Conservation (phyloP, 2,797 vertebrate genomes). For the Acrossocheilus wenchowensis region DNA sequence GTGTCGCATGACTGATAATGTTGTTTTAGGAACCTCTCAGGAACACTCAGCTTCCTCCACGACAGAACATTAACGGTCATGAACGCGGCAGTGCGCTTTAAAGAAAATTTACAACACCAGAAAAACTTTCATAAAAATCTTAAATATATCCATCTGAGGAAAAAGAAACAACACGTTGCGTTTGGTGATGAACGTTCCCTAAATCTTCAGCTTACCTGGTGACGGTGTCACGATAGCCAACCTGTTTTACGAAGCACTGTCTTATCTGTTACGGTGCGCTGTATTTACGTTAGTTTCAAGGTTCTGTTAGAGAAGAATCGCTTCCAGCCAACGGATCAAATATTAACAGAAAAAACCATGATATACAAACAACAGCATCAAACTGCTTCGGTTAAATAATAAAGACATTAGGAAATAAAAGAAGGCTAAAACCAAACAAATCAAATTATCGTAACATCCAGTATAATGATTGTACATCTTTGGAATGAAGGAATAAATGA, state of each 20-base stretch:
- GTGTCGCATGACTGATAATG: background rate
- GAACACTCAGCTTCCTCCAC: background rate
- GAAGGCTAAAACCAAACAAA: slow-evolving; percentile 25
- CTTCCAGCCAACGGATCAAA: background rate
- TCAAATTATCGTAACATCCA: slow-evolving; percentile 11
- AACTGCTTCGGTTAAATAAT: slow-evolving; percentile 37
- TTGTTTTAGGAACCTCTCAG: background rate
- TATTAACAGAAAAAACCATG: background rate
- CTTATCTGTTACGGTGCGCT: background rate
- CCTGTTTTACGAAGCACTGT: background rate
- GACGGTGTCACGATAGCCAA: background rate
- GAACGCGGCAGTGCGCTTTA: background rate
- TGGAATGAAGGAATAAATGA: slow-evolving; percentile 38
- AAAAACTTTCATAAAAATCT: background rate
- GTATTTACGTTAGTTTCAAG: background rate
- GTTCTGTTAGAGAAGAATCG: background rate
- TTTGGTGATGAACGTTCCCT: background rate
- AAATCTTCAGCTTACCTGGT: background rate
- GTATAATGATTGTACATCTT: slow-evolving; percentile 45
- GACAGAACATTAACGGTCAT: background rate
- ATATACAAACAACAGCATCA: background rate
- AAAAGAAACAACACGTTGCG: background rate
- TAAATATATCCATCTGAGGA: background rate
- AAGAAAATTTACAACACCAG: background rate
- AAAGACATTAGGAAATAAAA: background rate